Percentiles rank a stretch among this genome's conserved stretches.
These are phyloP conservation scores for Ethmia dodecea DNA, from an alignment of 2,888 invertebrate species.

Conservation along the genomic window DNA sequence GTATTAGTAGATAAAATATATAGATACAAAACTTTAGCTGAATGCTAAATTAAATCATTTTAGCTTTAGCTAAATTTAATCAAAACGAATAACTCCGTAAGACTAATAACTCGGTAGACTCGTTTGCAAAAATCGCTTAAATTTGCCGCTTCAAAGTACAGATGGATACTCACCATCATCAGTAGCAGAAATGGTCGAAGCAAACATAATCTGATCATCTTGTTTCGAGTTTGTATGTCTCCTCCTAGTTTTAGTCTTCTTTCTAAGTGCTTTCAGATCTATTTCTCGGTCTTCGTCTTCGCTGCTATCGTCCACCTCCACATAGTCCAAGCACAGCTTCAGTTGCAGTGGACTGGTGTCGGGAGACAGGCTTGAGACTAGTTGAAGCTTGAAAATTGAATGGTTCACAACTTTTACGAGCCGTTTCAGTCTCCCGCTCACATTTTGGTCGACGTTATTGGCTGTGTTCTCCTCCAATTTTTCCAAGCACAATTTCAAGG, in stretches of 20 bases:
- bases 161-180: constrained; percentile 47
- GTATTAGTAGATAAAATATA: no score
- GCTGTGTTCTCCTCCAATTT: constrained; percentile 54
- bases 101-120: no score
- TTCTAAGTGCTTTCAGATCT: constrained; percentile 44
- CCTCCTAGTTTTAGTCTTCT: constrained; percentile 54
- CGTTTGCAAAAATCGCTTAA: no score
- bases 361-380: constrained; percentile 78
- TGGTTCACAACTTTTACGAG: constrained; percentile 77
- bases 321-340: constrained; percentile 64
- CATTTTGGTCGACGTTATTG: constrained; percentile 35
- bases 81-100: no score
- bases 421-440: constrained; percentile 41
- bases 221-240: constrained; percentile 53
- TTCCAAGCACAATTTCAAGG: constrained; percentile 74
- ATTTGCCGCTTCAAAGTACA: no score
- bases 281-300: constrained; percentile 62
- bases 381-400: constrained; percentile 84
- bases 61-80: not conserved
- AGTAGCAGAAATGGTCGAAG: constrained; percentile 53
- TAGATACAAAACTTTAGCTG: not conserved
- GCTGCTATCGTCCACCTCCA: constrained; percentile 64
- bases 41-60: no score
- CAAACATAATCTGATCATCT: constrained; percentile 54
- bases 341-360: constrained; percentile 57